Base-by-base conservation (phyloP, 2,797 vertebrate genomes). In the Notamacropus eugenii region DNA sequence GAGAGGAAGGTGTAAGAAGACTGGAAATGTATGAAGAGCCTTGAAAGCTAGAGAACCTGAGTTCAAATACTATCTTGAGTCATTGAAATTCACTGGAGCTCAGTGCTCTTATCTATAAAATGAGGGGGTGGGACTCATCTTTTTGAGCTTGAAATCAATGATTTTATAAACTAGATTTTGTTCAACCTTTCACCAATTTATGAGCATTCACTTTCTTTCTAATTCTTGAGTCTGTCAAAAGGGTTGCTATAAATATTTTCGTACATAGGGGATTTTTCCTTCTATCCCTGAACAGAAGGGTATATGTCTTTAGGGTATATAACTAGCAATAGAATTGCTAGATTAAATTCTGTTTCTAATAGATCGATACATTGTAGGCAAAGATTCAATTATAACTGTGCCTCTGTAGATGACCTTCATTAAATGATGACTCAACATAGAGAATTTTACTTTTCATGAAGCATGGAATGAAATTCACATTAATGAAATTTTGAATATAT, bases 401-500 rank as follows among this genome's bases (percentile, higher is more conserved):
- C 2, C n/a, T 54, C 0, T 14, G 74, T 14, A 93, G 58, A n/a
- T 50, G 67, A 92, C 52, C 91, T 5, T 91, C n/a, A 74, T 90
- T 62, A 93, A 52, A 56, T 22, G 56, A 24, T 82, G 46, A 29
- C 40, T 96, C 50, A 82, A 29, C 6, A 16, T 31, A 50, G 24
- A 96, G 46, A 94, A 92, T 57, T 90, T 34, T 29, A 54, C 28
- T 90, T 56, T 74, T 90, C 14, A 54, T 5, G 34, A 96, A 52
- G n/a, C 55, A 92, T 34, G 87, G 67, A 94, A 56, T 93, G 93
- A 96, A 67, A 96, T 87, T 93, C 93, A 93, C 57, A 9, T 87
- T 62, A 94, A 56, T n/a, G 14, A 46, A 67, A 95, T 74, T 92
- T 92, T 12, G 59, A 31, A 91, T 92, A 22, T 93, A 92, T 96